A percentile compares a stretch with the other conserved stretches of the same genome.
Conservation (phyloP, 2,113 vertebrate species). For the Chionodraco myersi region DNA sequence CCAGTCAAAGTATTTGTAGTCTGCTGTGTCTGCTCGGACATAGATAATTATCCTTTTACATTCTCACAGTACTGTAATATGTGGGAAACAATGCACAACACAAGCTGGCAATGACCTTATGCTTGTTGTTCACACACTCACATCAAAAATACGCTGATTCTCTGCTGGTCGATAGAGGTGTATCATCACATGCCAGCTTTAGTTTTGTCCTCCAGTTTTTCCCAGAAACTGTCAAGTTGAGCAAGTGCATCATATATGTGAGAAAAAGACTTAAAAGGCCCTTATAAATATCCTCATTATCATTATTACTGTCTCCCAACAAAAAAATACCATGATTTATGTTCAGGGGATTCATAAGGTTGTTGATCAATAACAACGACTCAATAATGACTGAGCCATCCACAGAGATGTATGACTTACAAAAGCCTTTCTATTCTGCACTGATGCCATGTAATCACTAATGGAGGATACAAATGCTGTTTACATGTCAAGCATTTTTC, state of each 20-base stretch:
- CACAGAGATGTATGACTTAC: conserved; percentile 39
- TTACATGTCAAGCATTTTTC: conserved; percentile 16
- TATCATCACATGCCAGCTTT: conserved; percentile 43
- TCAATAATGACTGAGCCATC: conserved; percentile 20
- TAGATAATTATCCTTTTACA: too few relatives aligned
- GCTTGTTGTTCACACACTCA: conserved; percentile 46
- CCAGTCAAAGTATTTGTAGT: too few relatives aligned
- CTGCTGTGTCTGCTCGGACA: too few relatives aligned
- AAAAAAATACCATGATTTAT: conserved; percentile 23
- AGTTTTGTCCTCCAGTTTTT: conserved; percentile 14
- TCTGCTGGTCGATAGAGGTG: conserved; percentile 26
- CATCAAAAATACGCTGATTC: conserved; percentile 48
- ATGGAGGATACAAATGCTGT: conserved; percentile 15
- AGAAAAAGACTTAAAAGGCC: conserved; percentile 3
- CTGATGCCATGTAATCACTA: conserved; percentile 2
- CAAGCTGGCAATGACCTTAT: conserved; percentile 4
- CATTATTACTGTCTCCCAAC: background rate
- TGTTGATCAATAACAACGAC: conserved; percentile 40
- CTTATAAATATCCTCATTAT: background rate
- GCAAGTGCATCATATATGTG: conserved; percentile 9
- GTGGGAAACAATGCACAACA: background rate
- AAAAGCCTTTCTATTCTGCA: background rate
- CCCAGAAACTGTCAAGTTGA: conserved; percentile 34
- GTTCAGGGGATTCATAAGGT: conserved; percentile 27
- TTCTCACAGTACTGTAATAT: background rate